Percentiles rank a stretch among this genome's conserved stretches.
Evolutionary conservation across 2,797 vertebrate genomes (phyloP).

Genomic region (Argya squamiceps): DNA sequence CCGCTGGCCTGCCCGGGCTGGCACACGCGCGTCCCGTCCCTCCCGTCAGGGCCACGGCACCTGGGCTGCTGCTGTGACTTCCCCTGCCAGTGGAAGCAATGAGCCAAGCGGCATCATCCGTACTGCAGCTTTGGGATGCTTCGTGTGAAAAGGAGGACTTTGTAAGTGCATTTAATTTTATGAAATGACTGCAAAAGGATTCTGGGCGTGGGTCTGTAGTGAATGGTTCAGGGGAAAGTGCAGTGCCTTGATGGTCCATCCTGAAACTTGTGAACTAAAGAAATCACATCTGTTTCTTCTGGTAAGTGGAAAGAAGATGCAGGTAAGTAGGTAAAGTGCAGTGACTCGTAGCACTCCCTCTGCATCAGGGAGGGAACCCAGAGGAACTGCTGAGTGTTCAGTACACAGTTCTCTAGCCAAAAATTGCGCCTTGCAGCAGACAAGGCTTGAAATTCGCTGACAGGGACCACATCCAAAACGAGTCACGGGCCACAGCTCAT

Average conservation of each 20-base stretch:
- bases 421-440: background rate
- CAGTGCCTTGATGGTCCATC: background rate
- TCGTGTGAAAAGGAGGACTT: background rate
- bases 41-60: fast-evolving
- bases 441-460: slow-evolving; percentile 26
- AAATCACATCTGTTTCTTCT: background rate
- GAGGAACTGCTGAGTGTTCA: background rate
- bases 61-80: fast-evolving
- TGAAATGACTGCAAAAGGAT: background rate
- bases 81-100: fast-evolving
- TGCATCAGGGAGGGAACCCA: background rate
- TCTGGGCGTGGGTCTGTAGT: background rate
- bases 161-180: background rate
- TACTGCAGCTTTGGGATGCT: background rate
- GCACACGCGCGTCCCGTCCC: fast-evolving
- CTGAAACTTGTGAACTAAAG: background rate
- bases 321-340: slow-evolving; percentile 52
- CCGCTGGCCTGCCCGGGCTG: background rate
- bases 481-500: slow-evolving; percentile 23
- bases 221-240: background rate
- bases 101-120: fast-evolving
- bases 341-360: background rate
- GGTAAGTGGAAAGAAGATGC: background rate
- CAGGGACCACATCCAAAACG: slow-evolving; percentile 10
- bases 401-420: background rate